Base-by-base conservation (phyloP, 2,797 vertebrate species). In the Scomberomorus guttatus region DNA sequence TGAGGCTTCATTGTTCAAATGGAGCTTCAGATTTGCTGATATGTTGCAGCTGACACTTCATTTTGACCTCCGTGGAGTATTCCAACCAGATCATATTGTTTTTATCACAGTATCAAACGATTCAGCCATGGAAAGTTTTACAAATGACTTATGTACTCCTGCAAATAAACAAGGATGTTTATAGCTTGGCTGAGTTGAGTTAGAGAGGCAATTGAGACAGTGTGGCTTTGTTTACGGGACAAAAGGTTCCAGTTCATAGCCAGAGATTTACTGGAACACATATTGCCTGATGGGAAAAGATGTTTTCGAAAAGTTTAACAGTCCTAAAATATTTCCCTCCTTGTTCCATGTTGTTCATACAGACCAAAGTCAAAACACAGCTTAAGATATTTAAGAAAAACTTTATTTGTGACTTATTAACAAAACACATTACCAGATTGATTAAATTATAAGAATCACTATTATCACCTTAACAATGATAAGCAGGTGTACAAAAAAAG, bases 381-480 rank as follows among this genome's bases (percentile, higher is more conserved):
- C 52, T 85, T 91, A 81, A 90, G 86, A 91, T 97, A 96, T 96
- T 97, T 98, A 97, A 97, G 96, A 99, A 99, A 98, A 96, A 95
- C 87, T 99, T 99, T 98, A 97, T 99, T 96, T 96, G 96, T 98
- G 97, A 97, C 97, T 96, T 96, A 96, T 98, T 97, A 98, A 98
- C 96, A 97, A 97, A 97, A 96, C 96, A 96, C 94, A 84, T 94
- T 93, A 96, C 93, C 93, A 95, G 92, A 89, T 95, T 90, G 90
- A 94, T 90, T 81, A 95, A 96, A 93, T 95, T 86, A 95, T 94
- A 94, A 88, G 89, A 94, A 95, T 95, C 95, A 97, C 96, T 96
- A 98, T 94, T 95, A 91, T 93, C 97, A 99, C 97, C 94, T 96
- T 94, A 95, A 95, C 97, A 98, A 96, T 96, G 96, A 96, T 96